Evolutionary conservation across 2,888 invertebrate genomes (phyloP).

Genomic region (Penaeus monodon): DNA sequence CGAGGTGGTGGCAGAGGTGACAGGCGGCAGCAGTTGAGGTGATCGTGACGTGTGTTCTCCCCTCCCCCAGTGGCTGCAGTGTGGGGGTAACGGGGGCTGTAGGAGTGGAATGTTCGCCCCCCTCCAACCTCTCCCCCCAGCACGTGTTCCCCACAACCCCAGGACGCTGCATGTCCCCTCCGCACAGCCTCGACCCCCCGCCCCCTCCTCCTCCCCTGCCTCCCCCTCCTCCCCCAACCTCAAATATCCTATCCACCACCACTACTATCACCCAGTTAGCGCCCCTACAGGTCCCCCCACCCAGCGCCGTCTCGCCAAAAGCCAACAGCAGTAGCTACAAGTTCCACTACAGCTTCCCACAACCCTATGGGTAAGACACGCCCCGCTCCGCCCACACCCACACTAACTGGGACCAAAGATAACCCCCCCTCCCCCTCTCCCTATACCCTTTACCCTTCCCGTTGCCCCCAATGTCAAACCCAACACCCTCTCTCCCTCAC

Average conservation of each 20-base stretch:
- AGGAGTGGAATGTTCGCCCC: constrained; percentile 59
- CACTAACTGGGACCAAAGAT: constrained; percentile 6
- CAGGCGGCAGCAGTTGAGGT: constrained; percentile 24
- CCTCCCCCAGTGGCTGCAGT: constrained; percentile 58
- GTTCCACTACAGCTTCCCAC: constrained; percentile 65
- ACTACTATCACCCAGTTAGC: constrained; percentile 63
- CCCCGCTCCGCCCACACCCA: constrained; percentile 46
- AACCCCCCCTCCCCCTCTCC: neutral
- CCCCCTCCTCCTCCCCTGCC: constrained; percentile 53
- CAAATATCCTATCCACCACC: constrained; percentile 65
- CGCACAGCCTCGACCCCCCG: constrained; percentile 61
- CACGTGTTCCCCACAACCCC: constrained; percentile 61
- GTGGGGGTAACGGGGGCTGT: constrained; percentile 59
- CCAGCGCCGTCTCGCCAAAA: constrained; percentile 61
- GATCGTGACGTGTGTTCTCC: constrained; percentile 53
- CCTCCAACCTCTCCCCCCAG: constrained; percentile 60
- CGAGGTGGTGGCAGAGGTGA: neutral
- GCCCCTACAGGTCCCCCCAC: constrained; percentile 56
- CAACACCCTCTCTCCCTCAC: constrained; percentile 13
- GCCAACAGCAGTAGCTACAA: constrained; percentile 64
- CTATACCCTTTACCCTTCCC: neutral
- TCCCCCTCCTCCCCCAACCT: constrained; percentile 56
- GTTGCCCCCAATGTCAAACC: neutral
- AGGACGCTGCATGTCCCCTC: constrained; percentile 62
- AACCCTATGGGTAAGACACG: constrained; percentile 63